phyloP scores from a whole-genome alignment of 1,140 invertebrate genomes.

The Cotesia vestalis region DNA sequence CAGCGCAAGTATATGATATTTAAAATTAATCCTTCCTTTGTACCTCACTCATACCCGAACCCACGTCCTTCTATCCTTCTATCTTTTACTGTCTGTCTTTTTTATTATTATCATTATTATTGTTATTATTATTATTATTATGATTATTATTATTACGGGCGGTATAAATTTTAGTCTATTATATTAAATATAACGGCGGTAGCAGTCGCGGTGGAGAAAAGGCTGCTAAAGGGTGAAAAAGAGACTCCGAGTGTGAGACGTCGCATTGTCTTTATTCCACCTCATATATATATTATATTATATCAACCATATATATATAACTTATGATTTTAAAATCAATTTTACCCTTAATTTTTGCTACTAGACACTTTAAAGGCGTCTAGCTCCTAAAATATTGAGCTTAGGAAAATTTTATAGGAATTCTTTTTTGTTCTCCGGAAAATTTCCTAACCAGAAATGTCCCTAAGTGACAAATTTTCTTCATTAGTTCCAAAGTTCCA shows the following conservation, averaged over 20 bases:
- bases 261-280: constrained; percentile 11
- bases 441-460: no score
- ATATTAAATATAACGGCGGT: constrained; percentile 49
- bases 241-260: constrained; percentile 12
- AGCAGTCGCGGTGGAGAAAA: constrained; percentile 35
- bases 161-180: constrained; percentile 63
- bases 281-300: no score
- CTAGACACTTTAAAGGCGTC: no score
- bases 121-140: constrained; percentile 50
- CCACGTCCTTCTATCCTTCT: constrained; percentile 8
- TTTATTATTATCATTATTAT: constrained; percentile 52
- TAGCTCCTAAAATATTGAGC: no score
- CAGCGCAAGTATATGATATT: constrained; percentile 57
- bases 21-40: constrained; percentile 67
- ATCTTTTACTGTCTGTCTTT: constrained; percentile 56
- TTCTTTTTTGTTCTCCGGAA: no score
- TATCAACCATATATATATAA: no score
- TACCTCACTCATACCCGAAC: constrained; percentile 38
- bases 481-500: no score
- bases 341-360: no score
- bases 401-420: no score
- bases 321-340: no score
- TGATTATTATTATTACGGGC: constrained; percentile 8
- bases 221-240: constrained; percentile 31
- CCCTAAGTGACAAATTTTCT: no score